A percentile compares a stretch with the other conserved stretches of the same genome.
Evolutionary conservation across 2,113 vertebrate genomes (phyloP).

Genomic region (Hyla sarda): DNA sequence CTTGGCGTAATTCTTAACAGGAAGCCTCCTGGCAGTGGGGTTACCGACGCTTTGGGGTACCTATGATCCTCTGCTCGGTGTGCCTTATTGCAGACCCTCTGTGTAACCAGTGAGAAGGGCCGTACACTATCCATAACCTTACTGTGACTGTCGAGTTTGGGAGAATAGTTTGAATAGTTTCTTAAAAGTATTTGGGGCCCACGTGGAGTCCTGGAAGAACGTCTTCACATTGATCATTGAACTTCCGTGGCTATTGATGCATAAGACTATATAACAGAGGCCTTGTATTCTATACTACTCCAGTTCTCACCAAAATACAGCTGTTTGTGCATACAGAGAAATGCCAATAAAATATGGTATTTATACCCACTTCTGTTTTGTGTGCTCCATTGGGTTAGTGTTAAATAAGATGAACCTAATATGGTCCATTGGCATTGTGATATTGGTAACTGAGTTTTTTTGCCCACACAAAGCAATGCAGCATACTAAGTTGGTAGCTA

Average conservation of each 20-base stretch:
- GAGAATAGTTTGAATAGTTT: conserved; percentile 4
- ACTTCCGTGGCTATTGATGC: background rate
- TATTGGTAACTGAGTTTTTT: background rate
- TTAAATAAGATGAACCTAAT: background rate
- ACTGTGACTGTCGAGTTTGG: conserved; percentile 10
- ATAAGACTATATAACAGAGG: conserved; percentile 30
- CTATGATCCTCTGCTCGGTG: conserved; percentile 1
- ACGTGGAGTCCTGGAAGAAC: conserved; percentile 4
- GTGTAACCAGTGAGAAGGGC: conserved; percentile 21
- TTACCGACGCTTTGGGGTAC: background rate
- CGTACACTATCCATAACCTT: conserved; percentile 16
- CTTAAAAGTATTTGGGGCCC: background rate
- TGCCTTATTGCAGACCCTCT: background rate
- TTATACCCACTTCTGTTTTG: conserved; percentile 33
- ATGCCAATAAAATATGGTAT: conserved; percentile 51
- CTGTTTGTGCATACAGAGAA: conserved; percentile 43
- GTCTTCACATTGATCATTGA: background rate
- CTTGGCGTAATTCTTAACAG: background rate
- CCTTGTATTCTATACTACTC: conserved; percentile 35
- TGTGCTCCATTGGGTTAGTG: background rate
- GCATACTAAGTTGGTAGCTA: background rate
- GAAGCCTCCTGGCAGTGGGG: background rate
- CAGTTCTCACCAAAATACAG: conserved; percentile 41
- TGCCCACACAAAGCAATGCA: background rate
- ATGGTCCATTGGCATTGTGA: background rate